Percentiles rank a stretch among this genome's conserved stretches.
These are phyloP conservation scores for Phyto melanocephala DNA, from an alignment of 2,888 invertebrate genomes.

Conservation along the genomic window DNA sequence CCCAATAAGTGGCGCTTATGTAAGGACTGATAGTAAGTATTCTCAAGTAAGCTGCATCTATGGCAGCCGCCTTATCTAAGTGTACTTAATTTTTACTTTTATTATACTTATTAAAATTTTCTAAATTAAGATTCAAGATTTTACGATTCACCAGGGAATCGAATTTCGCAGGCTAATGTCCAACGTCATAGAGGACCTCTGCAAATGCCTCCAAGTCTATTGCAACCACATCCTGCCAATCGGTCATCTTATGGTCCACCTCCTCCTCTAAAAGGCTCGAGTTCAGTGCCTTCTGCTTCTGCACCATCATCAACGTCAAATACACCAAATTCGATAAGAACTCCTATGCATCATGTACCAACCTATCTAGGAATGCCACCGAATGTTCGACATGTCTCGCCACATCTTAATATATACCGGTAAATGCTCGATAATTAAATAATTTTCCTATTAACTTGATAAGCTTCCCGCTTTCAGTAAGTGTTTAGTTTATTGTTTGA, in stretches of 20 bases:
- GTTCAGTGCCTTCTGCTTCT: conserved; percentile 65
- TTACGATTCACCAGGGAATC: conserved; percentile 69
- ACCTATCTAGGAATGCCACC: conserved; percentile 68
- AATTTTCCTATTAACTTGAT: too few species aligned
- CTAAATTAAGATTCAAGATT: conserved; percentile 71
- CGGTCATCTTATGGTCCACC: conserved; percentile 78
- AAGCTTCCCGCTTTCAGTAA: too few species aligned
- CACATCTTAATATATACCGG: conserved; percentile 77
- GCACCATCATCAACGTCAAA: conserved; percentile 36
- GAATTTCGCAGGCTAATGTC: conserved; percentile 40
- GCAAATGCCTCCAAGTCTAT: conserved; percentile 63
- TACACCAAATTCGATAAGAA: conserved; percentile 35
- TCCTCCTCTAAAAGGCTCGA: conserved; percentile 73
- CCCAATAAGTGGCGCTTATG: conserved; percentile 68
- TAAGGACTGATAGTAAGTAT: conserved; percentile 68
- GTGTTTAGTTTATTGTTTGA: too few species aligned
- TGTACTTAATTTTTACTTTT: too few species aligned
- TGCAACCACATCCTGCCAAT: conserved; percentile 68
- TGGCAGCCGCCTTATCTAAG: too few species aligned
- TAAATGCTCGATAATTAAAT: too few species aligned
- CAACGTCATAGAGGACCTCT: conserved; percentile 69
- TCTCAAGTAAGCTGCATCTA: too few species aligned
- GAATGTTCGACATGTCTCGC: conserved; percentile 74
- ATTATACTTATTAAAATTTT: too few species aligned
- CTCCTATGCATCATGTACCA: conserved; percentile 52